Base-by-base conservation (phyloP, 2,113 vertebrate species). In the Turdus rufiventris region DNA sequence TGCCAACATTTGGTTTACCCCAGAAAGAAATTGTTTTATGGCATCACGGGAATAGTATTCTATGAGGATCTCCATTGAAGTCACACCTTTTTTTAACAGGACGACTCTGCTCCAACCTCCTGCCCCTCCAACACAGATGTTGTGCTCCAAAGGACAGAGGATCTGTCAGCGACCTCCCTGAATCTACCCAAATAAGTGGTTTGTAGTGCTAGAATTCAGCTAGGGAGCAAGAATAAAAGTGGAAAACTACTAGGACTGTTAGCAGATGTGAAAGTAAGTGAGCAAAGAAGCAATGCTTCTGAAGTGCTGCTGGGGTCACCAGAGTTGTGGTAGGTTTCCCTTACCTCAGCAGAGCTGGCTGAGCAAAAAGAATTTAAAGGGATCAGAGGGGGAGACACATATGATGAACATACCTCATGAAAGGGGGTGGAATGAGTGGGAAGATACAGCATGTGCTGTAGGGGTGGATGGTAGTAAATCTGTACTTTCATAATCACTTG, bases 401-500 rank as follows among this genome's bases (percentile, higher is more conserved):
- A 63, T 73, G 87, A 94, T 70, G 85, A 95, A 88, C 91, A 89
- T 65, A 34, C 71, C 78, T 78, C 77, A 76, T 62, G 62, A 66
- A 87, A 65, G 63, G 62, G 61, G 75, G 33, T 84, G 72, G 79
- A 93, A 88, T 90, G 92, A 88, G 75, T 95, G 91, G 95, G 92
- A 94, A 94, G 96, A 92, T 71, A 31, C 51, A 83, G 19, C 78
- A 43, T 80, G 17, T 36, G 2, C 82, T 88, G 50, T 72, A 94
- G 71, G 88, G 66, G 74, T 82, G 81, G n/a, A 95, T 38, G 56
- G 58, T 65, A 88, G 63, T 94, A 94, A 95, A 95, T 91, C 66
- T 87, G 10, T 83, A 33, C 87, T 85, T 94, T 93, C 74, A 58
- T 77, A 93, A 65, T 88, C 58, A 61, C 43, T 62, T 51, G 19